Conservation (phyloP, 37 sponge, comb jelly and placozoan species). For the Spongilla lacustris region DNA sequence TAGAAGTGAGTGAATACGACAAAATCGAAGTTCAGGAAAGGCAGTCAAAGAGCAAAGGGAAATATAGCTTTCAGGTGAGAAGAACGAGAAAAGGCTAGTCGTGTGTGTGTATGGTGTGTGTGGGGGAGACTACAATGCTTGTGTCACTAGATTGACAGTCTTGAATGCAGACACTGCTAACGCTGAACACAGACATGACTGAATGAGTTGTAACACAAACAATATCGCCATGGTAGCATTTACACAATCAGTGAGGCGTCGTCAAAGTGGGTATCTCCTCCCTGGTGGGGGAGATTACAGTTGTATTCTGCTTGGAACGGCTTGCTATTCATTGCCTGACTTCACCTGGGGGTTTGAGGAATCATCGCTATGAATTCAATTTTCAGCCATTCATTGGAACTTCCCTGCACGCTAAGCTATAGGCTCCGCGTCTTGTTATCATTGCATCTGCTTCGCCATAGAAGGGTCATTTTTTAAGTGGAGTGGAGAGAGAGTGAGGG, state of each 20-base stretch:
- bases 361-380: not conserved
- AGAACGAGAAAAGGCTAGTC: not conserved
- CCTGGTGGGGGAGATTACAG: not conserved
- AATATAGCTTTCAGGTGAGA: slow-evolving; percentile 77
- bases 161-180: not conserved
- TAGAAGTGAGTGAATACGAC: slow-evolving; percentile 49
- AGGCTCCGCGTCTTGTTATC: no score
- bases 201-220: not conserved
- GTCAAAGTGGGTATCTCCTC: not conserved
- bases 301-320: not conserved
- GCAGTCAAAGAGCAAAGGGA: slow-evolving; percentile 47
- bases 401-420: not conserved
- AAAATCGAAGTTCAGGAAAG: slow-evolving; percentile 53
- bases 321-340: not conserved
- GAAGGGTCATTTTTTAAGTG: no score
- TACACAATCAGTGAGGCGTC: not conserved
- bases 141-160: not conserved
- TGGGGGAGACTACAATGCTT: not conserved
- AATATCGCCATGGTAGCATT: not conserved
- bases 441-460: no score
- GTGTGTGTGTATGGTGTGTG: no score
- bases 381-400: not conserved
- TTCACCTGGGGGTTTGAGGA: not conserved
- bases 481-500: no score
- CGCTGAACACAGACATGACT: not conserved